A percentile compares a stretch with the other conserved stretches of the same genome.
Evolutionary conservation across 2,888 invertebrate genomes (phyloP).

Genomic region (Linnaemya vulpina): DNA sequence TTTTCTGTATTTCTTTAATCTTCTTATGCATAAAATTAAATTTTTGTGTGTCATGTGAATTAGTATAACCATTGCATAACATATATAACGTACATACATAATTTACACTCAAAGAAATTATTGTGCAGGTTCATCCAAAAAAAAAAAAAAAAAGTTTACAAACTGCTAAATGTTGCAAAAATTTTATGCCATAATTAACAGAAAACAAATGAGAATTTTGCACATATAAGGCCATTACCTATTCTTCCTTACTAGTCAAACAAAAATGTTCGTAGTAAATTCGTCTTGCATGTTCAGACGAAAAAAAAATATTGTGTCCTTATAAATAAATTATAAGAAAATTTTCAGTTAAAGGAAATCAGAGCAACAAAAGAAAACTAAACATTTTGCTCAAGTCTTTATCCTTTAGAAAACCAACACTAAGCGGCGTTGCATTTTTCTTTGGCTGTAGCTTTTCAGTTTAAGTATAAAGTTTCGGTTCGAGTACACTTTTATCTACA

Average conservation of each 20-base stretch:
- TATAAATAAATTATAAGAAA: too few relatives aligned
- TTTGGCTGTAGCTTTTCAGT: conserved; percentile 19
- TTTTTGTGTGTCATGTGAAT: conserved; percentile 58
- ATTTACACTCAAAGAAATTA: not conserved
- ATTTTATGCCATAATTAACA: not conserved
- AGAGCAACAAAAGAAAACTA: too few relatives aligned
- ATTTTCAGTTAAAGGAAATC: too few relatives aligned
- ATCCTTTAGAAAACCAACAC: too few relatives aligned
- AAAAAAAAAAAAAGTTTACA: not conserved
- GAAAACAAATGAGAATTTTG: not conserved
- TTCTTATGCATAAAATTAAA: not conserved
- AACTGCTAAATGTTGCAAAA: not conserved
- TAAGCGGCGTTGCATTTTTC: not conserved
- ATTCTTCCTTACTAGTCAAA: too few relatives aligned
- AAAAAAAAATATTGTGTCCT: too few relatives aligned
- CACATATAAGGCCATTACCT: not conserved
- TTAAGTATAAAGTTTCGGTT: conserved; percentile 25
- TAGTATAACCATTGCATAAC: not conserved
- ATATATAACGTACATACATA: not conserved
- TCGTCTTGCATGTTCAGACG: too few relatives aligned
- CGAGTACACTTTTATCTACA: conserved; percentile 26
- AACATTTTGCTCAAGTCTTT: too few relatives aligned
- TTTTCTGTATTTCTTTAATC: not conserved
- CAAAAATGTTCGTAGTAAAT: too few relatives aligned
- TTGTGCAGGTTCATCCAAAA: not conserved